Evolutionary conservation across 2,113 vertebrate species (phyloP), one percentile per base, ranked within the genome.

Genomic region (Syrrhaptes paradoxus): DNA sequence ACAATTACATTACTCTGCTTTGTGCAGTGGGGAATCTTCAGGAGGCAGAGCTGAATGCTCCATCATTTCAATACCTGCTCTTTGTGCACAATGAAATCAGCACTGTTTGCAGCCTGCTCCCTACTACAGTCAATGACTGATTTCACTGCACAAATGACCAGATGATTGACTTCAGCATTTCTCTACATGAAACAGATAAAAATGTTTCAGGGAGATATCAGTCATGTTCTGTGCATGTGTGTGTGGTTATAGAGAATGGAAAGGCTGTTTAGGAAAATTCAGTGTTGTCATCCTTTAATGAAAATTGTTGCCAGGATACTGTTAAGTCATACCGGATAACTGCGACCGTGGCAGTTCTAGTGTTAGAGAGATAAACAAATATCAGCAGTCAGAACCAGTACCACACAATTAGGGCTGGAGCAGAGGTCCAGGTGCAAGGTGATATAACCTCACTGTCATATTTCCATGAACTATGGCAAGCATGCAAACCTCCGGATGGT

Each of bases 291-390:
- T 75, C 57, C 76, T 87, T 78, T 78, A 92, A 90, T 2, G 10
- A 88, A 93, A 87, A 80, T 59, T 58, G 93, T 96, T 96, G 93
- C 95, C 96, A 90, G 85, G 90, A 84, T 95, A 93, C 93, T 48
- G 32, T 54, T 38, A 84, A 86, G 29, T 83, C 71, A 73, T 45
- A 66, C 21, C 34, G 68, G 46, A 45, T 74, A 84, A 67, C 82
- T 75, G 76, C 1, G 7, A n/a, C 61, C 72, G 32, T 52, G 76
- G 61, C 41, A 58, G 57, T 71, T 72, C 48, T 76, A 75, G n/a
- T 54, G 80, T 54, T 81, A 86, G 78, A 92, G 66, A 72, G 29
- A 74, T 41, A 76, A 82, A 28, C 38, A 78, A 88, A 55, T 34
- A 72, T 10, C 59, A 68, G 52, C 65, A 81, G 25, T 59, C 57